phyloP scores from a whole-genome alignment of 2,113 vertebrate genomes.

The Hypocryptadius cinnamomeus region DNA sequence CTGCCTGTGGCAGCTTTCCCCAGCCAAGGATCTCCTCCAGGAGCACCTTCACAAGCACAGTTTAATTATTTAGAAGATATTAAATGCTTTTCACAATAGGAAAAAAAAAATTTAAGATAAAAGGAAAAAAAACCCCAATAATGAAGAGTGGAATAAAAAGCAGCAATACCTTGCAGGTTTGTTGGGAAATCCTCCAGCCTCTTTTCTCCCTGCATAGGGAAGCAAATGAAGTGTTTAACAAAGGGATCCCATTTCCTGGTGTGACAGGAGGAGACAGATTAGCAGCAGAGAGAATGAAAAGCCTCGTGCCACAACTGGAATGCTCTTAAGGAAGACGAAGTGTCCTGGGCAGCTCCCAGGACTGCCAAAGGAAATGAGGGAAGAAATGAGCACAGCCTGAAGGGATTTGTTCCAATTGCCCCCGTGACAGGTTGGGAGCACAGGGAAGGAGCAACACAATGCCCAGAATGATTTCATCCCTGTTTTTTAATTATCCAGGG shows the following conservation, averaged over 20 bases:
- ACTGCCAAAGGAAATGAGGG: conserved; percentile 53
- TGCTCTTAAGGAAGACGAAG: conserved; percentile 62
- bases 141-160: background rate
- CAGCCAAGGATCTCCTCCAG: background rate
- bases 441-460: background rate
- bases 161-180: background rate
- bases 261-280: conserved; percentile 65
- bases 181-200: background rate
- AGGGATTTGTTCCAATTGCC: background rate
- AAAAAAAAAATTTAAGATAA: background rate
- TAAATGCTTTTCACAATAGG: background rate
- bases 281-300: conserved; percentile 58
- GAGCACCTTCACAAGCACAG: background rate
- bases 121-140: background rate
- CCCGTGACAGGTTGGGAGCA: conserved; percentile 29
- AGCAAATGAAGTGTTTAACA: conserved; percentile 33
- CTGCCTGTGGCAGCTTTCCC: background rate
- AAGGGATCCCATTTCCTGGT: conserved; percentile 49
- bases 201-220: background rate
- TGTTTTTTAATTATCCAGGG: background rate
- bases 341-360: conserved; percentile 26
- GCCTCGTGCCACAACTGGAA: conserved; percentile 36
- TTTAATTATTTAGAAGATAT: background rate
- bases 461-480: background rate
- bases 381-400: background rate